Evolutionary conservation across 2,113 vertebrate species (phyloP), one percentile per base, ranked within the genome.

Genomic region (Forbesichthys agassizii): DNA sequence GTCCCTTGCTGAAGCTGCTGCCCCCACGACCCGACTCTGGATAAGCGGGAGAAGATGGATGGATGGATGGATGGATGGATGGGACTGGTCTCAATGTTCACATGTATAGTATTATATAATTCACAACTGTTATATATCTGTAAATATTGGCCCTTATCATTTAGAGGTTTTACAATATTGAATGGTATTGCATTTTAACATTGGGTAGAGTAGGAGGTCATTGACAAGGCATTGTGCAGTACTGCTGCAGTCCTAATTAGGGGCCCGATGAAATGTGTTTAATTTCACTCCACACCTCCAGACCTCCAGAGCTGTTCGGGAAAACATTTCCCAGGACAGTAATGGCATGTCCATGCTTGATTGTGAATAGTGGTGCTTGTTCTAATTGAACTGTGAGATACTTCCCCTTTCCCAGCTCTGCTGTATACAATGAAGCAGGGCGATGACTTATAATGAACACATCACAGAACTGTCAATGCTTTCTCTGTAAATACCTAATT

Each of bases 291-390:
- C 62, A 64, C 64, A 81, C 64, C 78, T 82, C 56, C 63, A 75
- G 65, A 71, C 14, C 68, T 69, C 3, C 76, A 56, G 68, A 36
- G 65, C 73, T 47, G 33, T 46, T 64, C 51, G 56, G 69, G 62
- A 64, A 66, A 49, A 52, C 20, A 11, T 9, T 61, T 88, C 82
- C 79, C 81, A 47, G 75, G 72, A 65, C 2, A 33, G 68, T 84
- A 78, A 84, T 69, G 65, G 84, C 82, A 89, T 70, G 56, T 66
- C 62, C 79, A 13, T 33, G 58, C 73, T 79, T 77, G 79, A 87
- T 56, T 81, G 72, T 42, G 70, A 84, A 86, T 84, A 84, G 65
- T 60, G 65, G 33, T 52, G 33, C 74, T 85, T 89, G 79, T 81
- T 84, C 68, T 75, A 48, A 56, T 48, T n/a, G 48, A 64, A 59